Evolutionary conservation across 2,888 invertebrate species (phyloP).

Genomic region (Drosophila dives): DNA sequence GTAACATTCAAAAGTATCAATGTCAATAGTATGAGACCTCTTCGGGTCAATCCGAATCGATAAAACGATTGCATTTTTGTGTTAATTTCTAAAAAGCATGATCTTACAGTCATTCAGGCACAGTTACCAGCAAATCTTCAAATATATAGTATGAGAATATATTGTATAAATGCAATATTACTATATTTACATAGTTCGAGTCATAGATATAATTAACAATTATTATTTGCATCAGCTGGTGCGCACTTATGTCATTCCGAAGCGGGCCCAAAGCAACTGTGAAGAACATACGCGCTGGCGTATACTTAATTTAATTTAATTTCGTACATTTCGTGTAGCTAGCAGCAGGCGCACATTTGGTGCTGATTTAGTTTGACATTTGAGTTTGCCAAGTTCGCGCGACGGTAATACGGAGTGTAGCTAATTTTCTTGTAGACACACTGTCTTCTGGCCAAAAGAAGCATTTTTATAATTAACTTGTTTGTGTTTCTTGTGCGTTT

Average conservation of each 20-base stretch:
- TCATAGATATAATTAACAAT: neutral
- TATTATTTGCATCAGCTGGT: conserved; percentile 8
- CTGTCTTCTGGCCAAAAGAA: conserved; percentile 48
- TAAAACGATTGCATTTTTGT: conserved; percentile 29
- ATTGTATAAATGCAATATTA: neutral
- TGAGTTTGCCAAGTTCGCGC: conserved; percentile 66
- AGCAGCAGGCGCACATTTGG: conserved; percentile 38
- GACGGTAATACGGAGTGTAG: conserved; percentile 28
- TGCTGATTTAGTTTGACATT: conserved; percentile 69
- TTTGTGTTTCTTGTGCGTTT: conserved; percentile 55
- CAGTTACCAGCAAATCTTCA: neutral
- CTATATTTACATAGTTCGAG: neutral
- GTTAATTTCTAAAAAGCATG: neutral
- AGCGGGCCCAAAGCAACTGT: conserved; percentile 26
- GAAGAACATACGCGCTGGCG: conserved; percentile 48
- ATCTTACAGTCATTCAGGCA: neutral
- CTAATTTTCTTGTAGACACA: conserved; percentile 31
- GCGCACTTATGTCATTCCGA: conserved; percentile 69
- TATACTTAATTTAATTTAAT: conserved; percentile 77
- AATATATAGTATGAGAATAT: neutral
- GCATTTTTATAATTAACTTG: conserved; percentile 40
- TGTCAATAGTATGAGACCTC: conserved; percentile 55
- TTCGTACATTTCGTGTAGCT: conserved; percentile 59
- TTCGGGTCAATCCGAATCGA: conserved; percentile 34
- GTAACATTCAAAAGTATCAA: conserved; percentile 63